These are phyloP conservation scores for Daubentonia madagascariensis DNA, from an alignment of 2,113 vertebrate species.

Conservation along the genomic window DNA sequence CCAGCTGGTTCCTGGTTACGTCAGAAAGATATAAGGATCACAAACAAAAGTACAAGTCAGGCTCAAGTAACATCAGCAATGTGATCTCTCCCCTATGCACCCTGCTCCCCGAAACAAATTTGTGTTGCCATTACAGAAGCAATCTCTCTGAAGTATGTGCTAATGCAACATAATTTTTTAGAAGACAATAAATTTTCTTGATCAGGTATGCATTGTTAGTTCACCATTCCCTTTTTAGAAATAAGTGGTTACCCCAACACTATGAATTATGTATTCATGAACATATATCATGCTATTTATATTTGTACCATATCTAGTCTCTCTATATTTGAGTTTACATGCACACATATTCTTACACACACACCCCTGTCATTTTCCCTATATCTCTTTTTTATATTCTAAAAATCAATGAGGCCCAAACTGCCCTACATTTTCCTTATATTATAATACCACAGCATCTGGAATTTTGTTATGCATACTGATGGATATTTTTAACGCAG, in stretches of 20 bases:
- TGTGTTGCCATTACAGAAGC: not conserved
- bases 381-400: not conserved
- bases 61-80: no score
- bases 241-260: not conserved
- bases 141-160: not conserved
- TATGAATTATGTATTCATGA: not conserved
- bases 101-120: not conserved
- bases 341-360: no score
- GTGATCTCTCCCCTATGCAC: not conserved
- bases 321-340: not conserved
- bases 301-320: not conserved
- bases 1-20: conserved; percentile 61
- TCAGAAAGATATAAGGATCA: conserved; percentile 7
- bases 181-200: not conserved
- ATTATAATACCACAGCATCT: not conserved
- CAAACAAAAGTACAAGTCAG: not conserved
- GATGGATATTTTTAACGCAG: not conserved
- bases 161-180: not conserved
- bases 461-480: not conserved
- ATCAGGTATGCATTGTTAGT: not conserved
- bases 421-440: not conserved
- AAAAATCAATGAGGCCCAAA: not conserved
- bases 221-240: not conserved
- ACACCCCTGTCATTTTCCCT: not conserved
- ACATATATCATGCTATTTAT: not conserved